These are phyloP conservation scores for Philereme vetulata DNA, from an alignment of 2,888 invertebrate genomes.

Conservation along the genomic window DNA sequence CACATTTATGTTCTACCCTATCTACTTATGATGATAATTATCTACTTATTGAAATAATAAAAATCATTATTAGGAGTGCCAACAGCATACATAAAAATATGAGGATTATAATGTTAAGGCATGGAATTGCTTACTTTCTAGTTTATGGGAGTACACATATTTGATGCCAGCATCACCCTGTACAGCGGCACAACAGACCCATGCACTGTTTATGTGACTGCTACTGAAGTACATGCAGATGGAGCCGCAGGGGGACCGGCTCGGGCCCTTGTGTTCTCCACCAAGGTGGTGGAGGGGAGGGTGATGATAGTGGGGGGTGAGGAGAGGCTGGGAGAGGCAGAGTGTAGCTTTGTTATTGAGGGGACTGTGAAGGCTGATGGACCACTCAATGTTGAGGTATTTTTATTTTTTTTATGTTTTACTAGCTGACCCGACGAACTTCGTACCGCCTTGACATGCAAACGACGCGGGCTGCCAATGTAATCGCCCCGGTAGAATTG, in stretches of 20 bases:
- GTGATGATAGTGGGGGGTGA: conserved; percentile 80
- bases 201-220: conserved; percentile 88
- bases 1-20: no score
- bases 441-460: no score
- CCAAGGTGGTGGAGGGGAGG: conserved; percentile 86
- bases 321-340: conserved; percentile 88
- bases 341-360: conserved; percentile 89
- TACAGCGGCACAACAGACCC: conserved; percentile 77
- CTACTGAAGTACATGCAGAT: conserved; percentile 88
- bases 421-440: no score
- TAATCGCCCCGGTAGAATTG: no score
- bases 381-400: conserved; percentile 92
- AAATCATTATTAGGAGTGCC: no score
- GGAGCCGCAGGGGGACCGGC: conserved; percentile 89
- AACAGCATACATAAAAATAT: no score
- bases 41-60: no score
- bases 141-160: conserved; percentile 94
- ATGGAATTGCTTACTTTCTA: conserved; percentile 55
- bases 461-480: no score
- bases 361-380: conserved; percentile 91
- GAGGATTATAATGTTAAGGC: no score
- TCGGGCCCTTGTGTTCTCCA: conserved; percentile 87
- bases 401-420: neutral
- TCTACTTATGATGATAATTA: no score
- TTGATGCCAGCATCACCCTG: conserved; percentile 85